Evolutionary conservation across 2,113 vertebrate genomes (phyloP).

Genomic region (Rhabdomys dilectus): DNA sequence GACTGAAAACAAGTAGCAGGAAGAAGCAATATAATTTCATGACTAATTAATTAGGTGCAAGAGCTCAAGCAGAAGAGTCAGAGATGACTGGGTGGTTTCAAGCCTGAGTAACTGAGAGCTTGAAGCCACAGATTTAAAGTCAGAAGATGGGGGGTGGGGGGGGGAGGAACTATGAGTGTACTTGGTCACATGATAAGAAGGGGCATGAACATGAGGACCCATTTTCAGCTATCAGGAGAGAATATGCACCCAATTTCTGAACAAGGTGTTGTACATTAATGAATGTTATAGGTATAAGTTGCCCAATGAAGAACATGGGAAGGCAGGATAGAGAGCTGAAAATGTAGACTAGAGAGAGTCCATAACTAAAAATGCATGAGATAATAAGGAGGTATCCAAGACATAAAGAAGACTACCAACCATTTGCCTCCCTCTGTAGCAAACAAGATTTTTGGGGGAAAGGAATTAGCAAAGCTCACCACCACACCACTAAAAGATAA

Average conservation of each 20-base stretch:
- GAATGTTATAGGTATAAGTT: not conserved
- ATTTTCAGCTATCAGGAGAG: not conserved
- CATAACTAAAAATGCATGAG: not conserved
- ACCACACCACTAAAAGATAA: not conserved
- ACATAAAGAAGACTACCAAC: not conserved
- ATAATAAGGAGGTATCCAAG: not conserved
- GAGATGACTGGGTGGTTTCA: constrained; percentile 65
- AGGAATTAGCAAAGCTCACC: not conserved
- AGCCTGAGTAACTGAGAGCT: not conserved
- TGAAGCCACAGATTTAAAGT: not conserved
- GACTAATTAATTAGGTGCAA: constrained; percentile 63
- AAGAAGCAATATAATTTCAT: constrained; percentile 29
- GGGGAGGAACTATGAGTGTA: not conserved
- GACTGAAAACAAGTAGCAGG: constrained; percentile 23
- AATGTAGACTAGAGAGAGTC: not conserved
- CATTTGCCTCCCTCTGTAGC: not conserved
- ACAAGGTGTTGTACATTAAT: not conserved
- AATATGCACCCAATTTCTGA: not conserved
- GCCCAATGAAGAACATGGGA: not conserved
- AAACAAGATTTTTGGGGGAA: not conserved
- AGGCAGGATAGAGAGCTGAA: not conserved
- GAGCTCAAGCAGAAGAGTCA: constrained; percentile 63
- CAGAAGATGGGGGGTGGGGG: not conserved
- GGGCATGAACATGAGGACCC: not conserved
- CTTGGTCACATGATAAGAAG: not conserved